Conservation (phyloP, 1,140 invertebrate species). For the Pemphigus obesinymphae region DNA sequence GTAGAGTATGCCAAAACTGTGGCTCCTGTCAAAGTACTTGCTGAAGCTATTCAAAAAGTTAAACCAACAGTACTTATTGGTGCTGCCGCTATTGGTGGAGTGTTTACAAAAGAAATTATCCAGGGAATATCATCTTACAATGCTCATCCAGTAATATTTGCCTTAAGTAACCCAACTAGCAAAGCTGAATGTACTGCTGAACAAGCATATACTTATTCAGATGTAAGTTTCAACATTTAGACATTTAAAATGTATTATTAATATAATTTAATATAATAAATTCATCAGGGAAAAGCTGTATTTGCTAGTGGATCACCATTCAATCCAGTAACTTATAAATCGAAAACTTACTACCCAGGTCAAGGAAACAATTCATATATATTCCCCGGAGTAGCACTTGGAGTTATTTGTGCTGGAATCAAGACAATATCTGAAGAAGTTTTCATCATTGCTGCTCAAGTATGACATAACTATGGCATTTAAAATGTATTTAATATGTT, state of each 20-base stretch:
- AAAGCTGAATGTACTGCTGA: constrained; percentile 98
- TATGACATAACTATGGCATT: constrained; percentile 47
- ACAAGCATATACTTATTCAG: constrained; percentile 78
- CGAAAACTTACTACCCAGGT: constrained; percentile 74
- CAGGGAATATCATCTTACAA: constrained; percentile 74
- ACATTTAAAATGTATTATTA: not conserved
- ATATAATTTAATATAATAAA: not conserved
- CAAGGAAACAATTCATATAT: constrained; percentile 98
- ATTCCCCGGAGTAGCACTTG: constrained; percentile 89
- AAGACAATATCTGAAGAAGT: constrained; percentile 80
- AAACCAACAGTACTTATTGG: constrained; percentile 85
- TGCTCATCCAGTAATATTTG: constrained; percentile 82
- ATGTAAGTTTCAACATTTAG: constrained; percentile 55
- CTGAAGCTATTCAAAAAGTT: constrained; percentile 69
- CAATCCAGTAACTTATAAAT: constrained; percentile 70
- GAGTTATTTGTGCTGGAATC: constrained; percentile 75
- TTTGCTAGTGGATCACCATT: constrained; percentile 95
- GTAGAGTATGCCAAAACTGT: constrained; percentile 67
- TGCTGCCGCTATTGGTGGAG: constrained; percentile 73
- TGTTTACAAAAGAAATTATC: constrained; percentile 81
- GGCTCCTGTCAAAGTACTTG: constrained; percentile 63
- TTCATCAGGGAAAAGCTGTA: constrained; percentile 67
- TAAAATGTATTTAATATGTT: not conserved
- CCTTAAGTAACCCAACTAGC: constrained; percentile 91
- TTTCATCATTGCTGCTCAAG: constrained; percentile 82